phyloP scores from a whole-genome alignment of 2,888 invertebrate genomes.

The Teinopalpus imperialis region DNA sequence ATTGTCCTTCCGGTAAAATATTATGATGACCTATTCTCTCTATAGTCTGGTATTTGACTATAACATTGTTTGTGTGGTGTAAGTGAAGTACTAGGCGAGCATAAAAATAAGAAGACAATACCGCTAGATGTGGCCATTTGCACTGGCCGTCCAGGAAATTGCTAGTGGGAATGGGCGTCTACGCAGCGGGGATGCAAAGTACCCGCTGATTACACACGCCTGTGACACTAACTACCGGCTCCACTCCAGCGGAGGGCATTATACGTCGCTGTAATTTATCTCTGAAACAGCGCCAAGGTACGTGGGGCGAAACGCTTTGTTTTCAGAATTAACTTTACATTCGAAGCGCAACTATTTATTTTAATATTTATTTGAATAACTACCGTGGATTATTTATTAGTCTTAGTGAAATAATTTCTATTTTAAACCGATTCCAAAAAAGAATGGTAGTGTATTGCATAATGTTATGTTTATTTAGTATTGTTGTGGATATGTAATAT shows the following conservation, averaged over 20 bases:
- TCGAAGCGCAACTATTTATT: slow-evolving; percentile 3
- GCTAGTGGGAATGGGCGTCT: slow-evolving; percentile 32
- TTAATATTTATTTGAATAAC: not conserved
- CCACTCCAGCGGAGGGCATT: slow-evolving; percentile 30
- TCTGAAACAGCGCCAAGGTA: slow-evolving; percentile 20
- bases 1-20: too few species aligned
- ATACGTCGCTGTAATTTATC: slow-evolving; percentile 36
- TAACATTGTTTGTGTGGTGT: too few species aligned
- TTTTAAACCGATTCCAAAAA: too few species aligned
- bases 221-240: slow-evolving; percentile 34
- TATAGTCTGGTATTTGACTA: too few species aligned
- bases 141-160: slow-evolving; percentile 56
- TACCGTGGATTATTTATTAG: not conserved
- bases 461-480: too few species aligned
- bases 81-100: slow-evolving; percentile 30
- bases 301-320: slow-evolving; percentile 10
- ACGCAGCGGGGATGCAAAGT: slow-evolving; percentile 40
- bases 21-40: too few species aligned
- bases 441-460: too few species aligned
- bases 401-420: too few species aligned
- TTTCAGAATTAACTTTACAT: slow-evolving; percentile 6
- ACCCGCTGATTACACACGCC: slow-evolving; percentile 41
- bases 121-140: slow-evolving; percentile 51
- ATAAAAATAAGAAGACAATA: slow-evolving; percentile 47
- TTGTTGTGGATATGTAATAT: too few species aligned